phyloP scores from a whole-genome alignment of 2,797 vertebrate species.

The Scyliorhinus canicula region DNA sequence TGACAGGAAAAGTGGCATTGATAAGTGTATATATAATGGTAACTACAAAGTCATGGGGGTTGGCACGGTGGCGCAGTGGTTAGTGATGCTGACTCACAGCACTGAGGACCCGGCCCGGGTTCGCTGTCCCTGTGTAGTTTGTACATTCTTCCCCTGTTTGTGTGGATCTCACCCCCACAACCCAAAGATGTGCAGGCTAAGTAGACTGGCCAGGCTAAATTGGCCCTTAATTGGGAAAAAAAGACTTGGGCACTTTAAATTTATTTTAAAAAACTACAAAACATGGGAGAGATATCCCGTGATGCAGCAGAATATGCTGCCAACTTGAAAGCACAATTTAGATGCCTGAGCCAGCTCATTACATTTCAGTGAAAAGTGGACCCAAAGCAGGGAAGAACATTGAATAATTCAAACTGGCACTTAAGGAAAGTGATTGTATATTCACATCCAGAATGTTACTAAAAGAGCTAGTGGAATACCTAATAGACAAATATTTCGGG shows the following conservation, averaged over 20 bases:
- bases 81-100: too few species aligned
- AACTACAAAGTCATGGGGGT: too few species aligned
- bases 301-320: neutral
- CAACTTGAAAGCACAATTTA: neutral
- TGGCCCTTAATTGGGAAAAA: too few species aligned
- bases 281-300: neutral
- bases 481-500: neutral
- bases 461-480: neutral
- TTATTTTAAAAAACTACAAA: too few species aligned
- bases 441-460: neutral
- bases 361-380: neutral
- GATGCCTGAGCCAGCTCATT: neutral
- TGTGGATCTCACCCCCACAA: too few species aligned
- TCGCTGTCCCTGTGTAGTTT: too few species aligned
- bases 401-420: neutral
- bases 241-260: too few species aligned
- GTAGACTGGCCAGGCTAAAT: too few species aligned
- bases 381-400: neutral
- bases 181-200: too few species aligned
- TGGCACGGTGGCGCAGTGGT: too few species aligned
- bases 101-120: too few species aligned
- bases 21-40: neutral
- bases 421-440: neutral
- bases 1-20: neutral
- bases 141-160: too few species aligned